phyloP scores from a whole-genome alignment of 2,888 invertebrate species.

The Timandra comae region DNA sequence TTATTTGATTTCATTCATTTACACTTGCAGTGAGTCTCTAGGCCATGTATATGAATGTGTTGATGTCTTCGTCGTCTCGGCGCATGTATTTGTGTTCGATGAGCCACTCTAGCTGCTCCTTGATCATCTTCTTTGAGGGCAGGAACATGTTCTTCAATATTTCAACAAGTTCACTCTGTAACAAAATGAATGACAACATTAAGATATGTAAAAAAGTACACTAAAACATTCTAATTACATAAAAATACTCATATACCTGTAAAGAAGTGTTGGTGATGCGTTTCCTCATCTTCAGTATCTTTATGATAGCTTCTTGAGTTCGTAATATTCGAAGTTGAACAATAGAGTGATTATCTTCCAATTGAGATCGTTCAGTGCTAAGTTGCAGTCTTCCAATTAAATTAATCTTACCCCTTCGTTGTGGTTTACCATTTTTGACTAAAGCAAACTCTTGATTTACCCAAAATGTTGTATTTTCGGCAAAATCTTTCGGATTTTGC shows the following conservation, averaged over 20 bases:
- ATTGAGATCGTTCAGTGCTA: slow-evolving; percentile 95
- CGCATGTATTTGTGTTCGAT: slow-evolving; percentile 99
- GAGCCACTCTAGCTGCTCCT: slow-evolving; percentile 99
- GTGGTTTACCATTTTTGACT: slow-evolving; percentile 95
- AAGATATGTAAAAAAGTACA: too few relatives aligned
- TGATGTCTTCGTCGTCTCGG: slow-evolving; percentile 97
- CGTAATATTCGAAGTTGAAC: slow-evolving; percentile 96
- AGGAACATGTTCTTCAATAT: slow-evolving; percentile 99
- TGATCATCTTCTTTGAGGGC: slow-evolving; percentile 99
- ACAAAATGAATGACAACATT: slow-evolving; percentile 17
- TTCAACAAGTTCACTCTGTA: slow-evolving; percentile 94
- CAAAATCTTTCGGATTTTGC: slow-evolving; percentile 95
- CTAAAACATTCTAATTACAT: neutral
- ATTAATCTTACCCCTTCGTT: slow-evolving; percentile 96
- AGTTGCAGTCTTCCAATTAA: slow-evolving; percentile 96
- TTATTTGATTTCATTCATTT: slow-evolving; percentile 52
- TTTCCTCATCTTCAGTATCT: slow-evolving; percentile 99
- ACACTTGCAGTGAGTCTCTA: slow-evolving; percentile 59
- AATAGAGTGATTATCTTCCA: slow-evolving; percentile 99
- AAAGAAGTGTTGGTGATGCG: slow-evolving; percentile 94
- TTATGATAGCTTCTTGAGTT: slow-evolving; percentile 97
- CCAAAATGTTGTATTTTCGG: slow-evolving; percentile 95
- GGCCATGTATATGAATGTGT: slow-evolving; percentile 98
- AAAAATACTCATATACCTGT: slow-evolving; percentile 74
- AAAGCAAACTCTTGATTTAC: slow-evolving; percentile 97